These are phyloP conservation scores for Nannoperca obscura DNA, from an alignment of 2,797 vertebrate species.

Conservation along the genomic window DNA sequence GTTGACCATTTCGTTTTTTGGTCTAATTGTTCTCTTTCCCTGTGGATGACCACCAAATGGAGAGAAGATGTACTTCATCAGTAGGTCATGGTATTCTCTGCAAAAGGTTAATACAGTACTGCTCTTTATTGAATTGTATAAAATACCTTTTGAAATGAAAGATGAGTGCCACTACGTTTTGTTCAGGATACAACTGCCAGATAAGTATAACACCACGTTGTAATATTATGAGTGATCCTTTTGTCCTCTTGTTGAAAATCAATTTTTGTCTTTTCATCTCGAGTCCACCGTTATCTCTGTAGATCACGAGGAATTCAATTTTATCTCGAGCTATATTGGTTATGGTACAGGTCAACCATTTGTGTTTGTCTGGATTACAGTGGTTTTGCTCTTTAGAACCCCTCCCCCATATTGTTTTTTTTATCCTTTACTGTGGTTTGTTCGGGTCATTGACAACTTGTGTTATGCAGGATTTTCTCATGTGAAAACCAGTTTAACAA, in stretches of 20 bases:
- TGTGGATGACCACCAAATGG: conserved; percentile 66
- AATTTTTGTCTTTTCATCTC: not conserved
- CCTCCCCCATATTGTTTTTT: conserved; percentile 39
- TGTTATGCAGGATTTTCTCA: conserved; percentile 53
- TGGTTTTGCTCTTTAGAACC: conserved; percentile 62
- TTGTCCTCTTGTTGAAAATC: conserved; percentile 13
- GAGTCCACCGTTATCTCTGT: not conserved
- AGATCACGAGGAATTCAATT: conserved; percentile 10
- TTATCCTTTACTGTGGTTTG: conserved; percentile 81
- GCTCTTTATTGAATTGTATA: conserved; percentile 53
- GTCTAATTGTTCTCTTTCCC: conserved; percentile 75
- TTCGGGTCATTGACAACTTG: conserved; percentile 78
- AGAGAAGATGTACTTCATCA: conserved; percentile 59
- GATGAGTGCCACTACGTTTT: conserved; percentile 50
- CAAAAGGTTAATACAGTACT: conserved; percentile 67
- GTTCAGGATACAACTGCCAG: conserved; percentile 24
- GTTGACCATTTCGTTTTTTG: conserved; percentile 68
- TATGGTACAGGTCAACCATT: conserved; percentile 22
- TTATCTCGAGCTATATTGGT: conserved; percentile 13
- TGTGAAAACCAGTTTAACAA: conserved; percentile 74
- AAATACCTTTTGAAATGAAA: conserved; percentile 53
- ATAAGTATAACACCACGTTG: not conserved
- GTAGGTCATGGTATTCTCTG: conserved; percentile 65
- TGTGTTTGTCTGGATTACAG: conserved; percentile 73
- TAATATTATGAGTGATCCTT: conserved; percentile 3